Evolutionary conservation across 2,888 invertebrate species (phyloP).

Genomic region (Agrypnus murinus): DNA sequence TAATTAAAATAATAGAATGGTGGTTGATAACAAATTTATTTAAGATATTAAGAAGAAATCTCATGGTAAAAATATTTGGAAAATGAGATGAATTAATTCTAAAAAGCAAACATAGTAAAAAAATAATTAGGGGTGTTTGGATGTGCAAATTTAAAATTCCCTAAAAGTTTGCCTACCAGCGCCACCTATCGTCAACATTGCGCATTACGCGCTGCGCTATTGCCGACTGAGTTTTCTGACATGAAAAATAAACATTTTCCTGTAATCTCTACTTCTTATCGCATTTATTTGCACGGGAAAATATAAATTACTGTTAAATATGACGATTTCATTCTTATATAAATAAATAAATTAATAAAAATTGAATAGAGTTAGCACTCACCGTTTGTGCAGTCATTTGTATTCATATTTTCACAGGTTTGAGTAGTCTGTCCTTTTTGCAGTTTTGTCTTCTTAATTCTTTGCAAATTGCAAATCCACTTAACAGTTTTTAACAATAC

Average conservation of each 20-base stretch:
- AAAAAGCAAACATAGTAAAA: no score
- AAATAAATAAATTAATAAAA: constrained; percentile 1
- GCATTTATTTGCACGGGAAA: constrained; percentile 14
- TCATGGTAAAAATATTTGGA: no score
- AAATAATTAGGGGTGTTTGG: no score
- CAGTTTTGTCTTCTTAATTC: background rate
- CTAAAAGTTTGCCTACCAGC: background rate
- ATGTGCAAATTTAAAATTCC: no score
- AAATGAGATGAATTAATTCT: no score
- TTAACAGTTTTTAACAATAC: constrained; percentile 13
- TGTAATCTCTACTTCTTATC: constrained; percentile 21
- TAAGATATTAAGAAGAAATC: no score
- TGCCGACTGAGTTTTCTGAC: constrained; percentile 35
- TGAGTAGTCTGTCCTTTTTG: background rate
- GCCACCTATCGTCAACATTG: constrained; percentile 12
- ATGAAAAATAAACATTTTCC: constrained; percentile 29
- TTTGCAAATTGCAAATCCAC: background rate
- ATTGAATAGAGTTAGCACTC: background rate
- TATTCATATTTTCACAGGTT: background rate
- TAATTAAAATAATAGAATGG: no score
- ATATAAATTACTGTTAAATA: constrained; percentile 5
- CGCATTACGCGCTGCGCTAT: background rate
- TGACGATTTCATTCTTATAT: background rate
- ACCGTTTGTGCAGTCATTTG: background rate
- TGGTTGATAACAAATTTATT: no score